Percentiles rank a stretch among this genome's conserved stretches.
phyloP scores from a whole-genome alignment of 2,888 invertebrate species.

The Neelides folsomi region DNA sequence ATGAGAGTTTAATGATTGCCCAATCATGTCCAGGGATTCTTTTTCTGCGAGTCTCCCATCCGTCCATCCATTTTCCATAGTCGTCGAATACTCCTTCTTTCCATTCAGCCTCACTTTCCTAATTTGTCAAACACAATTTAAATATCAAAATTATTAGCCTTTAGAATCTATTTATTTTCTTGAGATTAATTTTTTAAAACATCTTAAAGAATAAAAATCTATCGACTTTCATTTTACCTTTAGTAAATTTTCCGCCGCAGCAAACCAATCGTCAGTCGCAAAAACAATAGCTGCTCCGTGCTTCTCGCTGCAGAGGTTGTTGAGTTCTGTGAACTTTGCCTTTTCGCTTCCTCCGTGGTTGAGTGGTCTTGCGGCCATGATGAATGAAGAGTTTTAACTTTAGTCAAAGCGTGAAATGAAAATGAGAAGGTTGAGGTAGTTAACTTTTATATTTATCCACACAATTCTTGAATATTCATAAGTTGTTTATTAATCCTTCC shows the following conservation, averaged over 20 bases:
- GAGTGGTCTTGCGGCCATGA: slow-evolving; percentile 5
- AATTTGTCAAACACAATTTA: not conserved
- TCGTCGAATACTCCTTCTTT: slow-evolving; percentile 47
- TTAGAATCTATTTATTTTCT: not conserved
- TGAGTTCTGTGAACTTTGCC: slow-evolving; percentile 42
- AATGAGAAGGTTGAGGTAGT: too few species aligned
- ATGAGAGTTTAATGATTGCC: slow-evolving; percentile 47
- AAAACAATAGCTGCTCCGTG: slow-evolving; percentile 48
- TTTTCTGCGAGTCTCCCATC: slow-evolving; percentile 53
- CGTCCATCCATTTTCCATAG: slow-evolving; percentile 56
- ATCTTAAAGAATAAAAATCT: not conserved
- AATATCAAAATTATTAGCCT: not conserved
- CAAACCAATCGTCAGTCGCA: slow-evolving; percentile 53
- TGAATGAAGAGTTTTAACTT: too few species aligned
- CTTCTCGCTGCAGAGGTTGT: slow-evolving; percentile 44
- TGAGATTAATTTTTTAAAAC: too few species aligned
- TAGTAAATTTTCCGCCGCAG: slow-evolving; percentile 48
- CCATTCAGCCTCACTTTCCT: slow-evolving; percentile 45
- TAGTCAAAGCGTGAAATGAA: too few species aligned
- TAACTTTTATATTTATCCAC: too few species aligned
- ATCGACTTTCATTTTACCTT: slow-evolving; percentile 33
- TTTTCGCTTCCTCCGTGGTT: not conserved
- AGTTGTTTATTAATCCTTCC: too few species aligned
- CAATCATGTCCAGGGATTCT: slow-evolving; percentile 50
- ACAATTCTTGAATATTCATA: too few species aligned